Base-by-base conservation (phyloP, 1,140 invertebrate species). In the Holotrichia oblita region DNA sequence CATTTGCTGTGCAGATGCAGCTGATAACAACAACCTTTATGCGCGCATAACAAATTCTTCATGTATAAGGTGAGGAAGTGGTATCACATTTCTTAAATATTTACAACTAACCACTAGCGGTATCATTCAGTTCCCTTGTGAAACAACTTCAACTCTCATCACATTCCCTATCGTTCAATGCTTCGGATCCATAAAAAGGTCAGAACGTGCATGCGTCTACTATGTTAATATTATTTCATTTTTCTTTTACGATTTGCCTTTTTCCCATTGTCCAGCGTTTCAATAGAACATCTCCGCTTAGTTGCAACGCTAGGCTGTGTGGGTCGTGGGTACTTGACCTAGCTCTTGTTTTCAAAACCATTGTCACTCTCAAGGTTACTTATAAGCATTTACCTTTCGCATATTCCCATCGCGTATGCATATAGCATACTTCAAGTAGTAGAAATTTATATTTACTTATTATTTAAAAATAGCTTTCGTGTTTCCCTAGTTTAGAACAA, bases 261-360 rank as follows among this genome's bases (percentile, higher is more conserved):
- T 64, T 64, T 22, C 17, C 61, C 61, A 64, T 64, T 64, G 61
- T 64, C 61, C 61, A 12, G 17, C 24, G 61, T 64, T 64, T 27
- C 61, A 24, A 64, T 20, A 20, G 24, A 17, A 27, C n/a, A 64
- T 48, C 44, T 48, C 44, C n/a, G 6, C 6, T 17, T 64, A 20
- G 61, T 22, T 64, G 61, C 24, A 8, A 17, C 61, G 22, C 61
- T 64, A 64, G n/a, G 24, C 20, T 20, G 61, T 64, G 61, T 64
- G 61, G 61, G 61, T 64, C 61, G 61, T 64, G 24, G 61, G 61
- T 64, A 64, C 61, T 64, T 64, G 61, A 64, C 61, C 61, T 64
- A 64, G 61, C 61, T 64, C 61, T 64, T 64, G 61, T 64, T 64
- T 64, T 64, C 0, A 64, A 64, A 64, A 64, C 20, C 61, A 24